Percentiles rank a stretch among this genome's conserved stretches.
Evolutionary conservation across 2,113 vertebrate species (phyloP).

Genomic region (Sebastes fasciatus): DNA sequence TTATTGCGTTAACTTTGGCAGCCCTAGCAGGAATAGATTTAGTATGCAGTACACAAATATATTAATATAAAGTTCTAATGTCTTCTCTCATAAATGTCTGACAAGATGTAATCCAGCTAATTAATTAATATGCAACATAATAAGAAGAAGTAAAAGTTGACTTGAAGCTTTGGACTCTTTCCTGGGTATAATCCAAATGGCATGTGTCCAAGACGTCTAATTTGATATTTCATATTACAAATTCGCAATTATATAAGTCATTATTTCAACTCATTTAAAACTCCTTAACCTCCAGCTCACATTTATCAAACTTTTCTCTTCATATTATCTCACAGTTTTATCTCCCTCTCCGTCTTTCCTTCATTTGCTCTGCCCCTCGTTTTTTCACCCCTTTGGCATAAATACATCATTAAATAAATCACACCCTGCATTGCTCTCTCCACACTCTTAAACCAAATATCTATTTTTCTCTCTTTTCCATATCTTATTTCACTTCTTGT

Average conservation of each 20-base stretch:
- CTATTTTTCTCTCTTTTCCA: not conserved
- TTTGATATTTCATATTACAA: constrained; percentile 19
- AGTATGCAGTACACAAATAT: no score
- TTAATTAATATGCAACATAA: no score
- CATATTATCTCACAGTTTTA: constrained; percentile 15
- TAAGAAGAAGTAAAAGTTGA: no score
- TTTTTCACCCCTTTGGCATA: constrained; percentile 13
- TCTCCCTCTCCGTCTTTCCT: not conserved
- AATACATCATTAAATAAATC: constrained; percentile 13
- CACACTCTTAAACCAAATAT: not conserved
- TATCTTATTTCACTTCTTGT: not conserved
- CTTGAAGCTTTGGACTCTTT: not conserved
- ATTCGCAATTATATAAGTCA: constrained; percentile 1
- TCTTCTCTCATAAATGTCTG: not conserved
- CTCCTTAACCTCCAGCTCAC: constrained; percentile 36
- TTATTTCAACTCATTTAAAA: constrained; percentile 49
- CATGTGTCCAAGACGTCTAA: not conserved
- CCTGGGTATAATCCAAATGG: not conserved
- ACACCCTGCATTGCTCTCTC: not conserved
- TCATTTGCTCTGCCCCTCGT: not conserved
- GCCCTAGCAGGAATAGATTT: no score
- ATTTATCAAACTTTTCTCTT: constrained; percentile 44
- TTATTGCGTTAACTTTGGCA: no score
- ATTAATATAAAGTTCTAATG: not conserved
- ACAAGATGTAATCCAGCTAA: not conserved